Evolutionary conservation across 1,140 invertebrate species (phyloP), one percentile per base, ranked within the genome.

Genomic region (Zaprionus capensis): DNA sequence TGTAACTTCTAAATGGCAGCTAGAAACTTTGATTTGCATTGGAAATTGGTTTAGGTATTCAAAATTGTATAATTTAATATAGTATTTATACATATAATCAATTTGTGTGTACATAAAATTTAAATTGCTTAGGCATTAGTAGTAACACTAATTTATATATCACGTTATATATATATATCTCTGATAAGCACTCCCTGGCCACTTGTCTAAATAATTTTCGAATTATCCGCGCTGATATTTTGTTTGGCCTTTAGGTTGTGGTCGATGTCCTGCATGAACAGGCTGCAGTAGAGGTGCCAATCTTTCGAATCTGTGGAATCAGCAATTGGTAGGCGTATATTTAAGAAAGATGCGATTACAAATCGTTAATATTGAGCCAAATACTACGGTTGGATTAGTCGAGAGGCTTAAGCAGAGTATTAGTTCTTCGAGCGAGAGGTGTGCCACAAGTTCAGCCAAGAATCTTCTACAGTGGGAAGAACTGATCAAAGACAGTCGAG

Each of bases 281-380:
- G 56, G 55, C 84, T 78, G 80, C 81, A 80, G 73, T 87, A 87
- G 70, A 65, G 51, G 49, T 80, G 83, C 83, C 83, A 87, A 87
- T 87, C 83, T 88, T 81, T 88, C n/a, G 84, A 83, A 87, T 87
- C 83, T 87, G 83, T 81, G 78, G 83, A 64, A 76, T 86, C 72
- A 82, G 77, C 69, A 86, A 79, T 77, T 70, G 61, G 61, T 58
- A 49, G 67, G 34, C 17, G 44, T 57, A 26, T 57, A 24, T 58
- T 67, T 41, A 17, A 46, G n/a, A 7, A 34, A 44, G 20, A 36
- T 34, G 55, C 20, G 63, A 68, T 71, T 74, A 22, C 22, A 58
- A 76, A 49, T 57, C 24, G 26, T 58, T 44, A 28, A 31, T 15
- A 64, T 71, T 80, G 71, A 70, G 66, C 68, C 75, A 84, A 46